Evolutionary conservation across 1,140 invertebrate species (phyloP).

Genomic region (Drosophila saltans): DNA sequence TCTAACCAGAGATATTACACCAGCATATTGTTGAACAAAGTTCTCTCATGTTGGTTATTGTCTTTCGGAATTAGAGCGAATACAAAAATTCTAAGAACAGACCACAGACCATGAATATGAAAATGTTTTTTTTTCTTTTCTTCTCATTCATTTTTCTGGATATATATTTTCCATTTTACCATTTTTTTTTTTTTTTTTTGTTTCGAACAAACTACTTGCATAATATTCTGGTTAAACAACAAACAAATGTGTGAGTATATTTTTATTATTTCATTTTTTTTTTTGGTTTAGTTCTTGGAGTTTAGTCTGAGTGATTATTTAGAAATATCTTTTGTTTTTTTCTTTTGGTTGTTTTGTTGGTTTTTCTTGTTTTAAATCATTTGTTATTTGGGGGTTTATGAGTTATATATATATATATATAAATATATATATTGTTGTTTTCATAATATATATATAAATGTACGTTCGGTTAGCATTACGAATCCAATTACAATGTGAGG

Average conservation of each 20-base stretch:
- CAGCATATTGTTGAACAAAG: constrained; percentile 83
- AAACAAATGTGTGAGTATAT: constrained; percentile 27
- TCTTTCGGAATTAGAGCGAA: constrained; percentile 65
- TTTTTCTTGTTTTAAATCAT: constrained; percentile 39
- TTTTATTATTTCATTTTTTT: not conserved
- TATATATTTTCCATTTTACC: constrained; percentile 13
- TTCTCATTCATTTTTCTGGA: constrained; percentile 1
- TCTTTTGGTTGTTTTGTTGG: constrained; percentile 43
- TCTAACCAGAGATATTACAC: constrained; percentile 83
- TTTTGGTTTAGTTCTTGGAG: constrained; percentile 56
- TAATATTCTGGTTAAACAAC: constrained; percentile 82
- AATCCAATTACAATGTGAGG: constrained; percentile 84
- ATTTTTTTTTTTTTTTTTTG: constrained; percentile 31
- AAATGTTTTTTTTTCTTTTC: constrained; percentile 1
- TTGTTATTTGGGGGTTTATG: constrained; percentile 56
- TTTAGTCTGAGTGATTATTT: constrained; percentile 75
- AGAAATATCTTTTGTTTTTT: constrained; percentile 33
- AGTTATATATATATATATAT: constrained; percentile 42
- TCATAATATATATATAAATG: constrained; percentile 47
- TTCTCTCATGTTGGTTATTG: constrained; percentile 70
- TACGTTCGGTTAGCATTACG: constrained; percentile 80
- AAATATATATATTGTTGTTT: constrained; percentile 42
- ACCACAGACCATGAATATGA: constrained; percentile 14
- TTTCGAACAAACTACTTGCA: constrained; percentile 82
- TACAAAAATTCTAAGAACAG: constrained; percentile 42